phyloP scores from a whole-genome alignment of 1,140 invertebrate species.

The Ptiloglossa arizonensis region DNA sequence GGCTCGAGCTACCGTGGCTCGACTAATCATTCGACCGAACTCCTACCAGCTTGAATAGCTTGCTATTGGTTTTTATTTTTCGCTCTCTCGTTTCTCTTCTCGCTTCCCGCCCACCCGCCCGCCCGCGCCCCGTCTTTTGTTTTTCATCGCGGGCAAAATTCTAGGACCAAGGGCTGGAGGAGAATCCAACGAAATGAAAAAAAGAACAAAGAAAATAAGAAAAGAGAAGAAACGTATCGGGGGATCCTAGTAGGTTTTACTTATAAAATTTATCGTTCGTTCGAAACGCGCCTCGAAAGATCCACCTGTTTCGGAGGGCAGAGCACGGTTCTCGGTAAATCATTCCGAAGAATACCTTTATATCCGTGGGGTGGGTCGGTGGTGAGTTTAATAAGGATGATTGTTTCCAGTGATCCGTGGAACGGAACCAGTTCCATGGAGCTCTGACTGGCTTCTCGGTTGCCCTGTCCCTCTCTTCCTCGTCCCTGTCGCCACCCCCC shows the following conservation, averaged over 20 bases:
- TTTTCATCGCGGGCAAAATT: neutral
- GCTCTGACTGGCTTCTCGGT: constrained; percentile 28
- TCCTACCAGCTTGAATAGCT: constrained; percentile 13
- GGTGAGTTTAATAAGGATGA: constrained; percentile 73
- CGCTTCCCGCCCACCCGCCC: neutral
- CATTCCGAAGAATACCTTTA: constrained; percentile 67
- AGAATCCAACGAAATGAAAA: neutral
- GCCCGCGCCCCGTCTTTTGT: neutral
- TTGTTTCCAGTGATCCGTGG: constrained; percentile 73
- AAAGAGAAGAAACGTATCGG: too few species aligned
- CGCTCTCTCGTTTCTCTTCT: neutral
- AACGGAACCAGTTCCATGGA: constrained; percentile 68
- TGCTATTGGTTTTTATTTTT: constrained; percentile 32
- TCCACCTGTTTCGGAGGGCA: constrained; percentile 61
- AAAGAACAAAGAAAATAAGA: neutral
- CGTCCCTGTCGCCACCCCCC: neutral
- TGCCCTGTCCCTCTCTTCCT: neutral
- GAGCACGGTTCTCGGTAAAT: constrained; percentile 67
- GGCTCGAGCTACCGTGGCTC: constrained; percentile 57
- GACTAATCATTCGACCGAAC: constrained; percentile 44
- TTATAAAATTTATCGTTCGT: constrained; percentile 51
- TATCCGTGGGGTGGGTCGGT: constrained; percentile 63
- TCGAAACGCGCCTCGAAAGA: constrained; percentile 37
- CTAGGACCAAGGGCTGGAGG: neutral
- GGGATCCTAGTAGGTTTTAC: constrained; percentile 14